Evolutionary conservation across 2,888 invertebrate genomes (phyloP).

Genomic region (Trypoxylon attenuatum): DNA sequence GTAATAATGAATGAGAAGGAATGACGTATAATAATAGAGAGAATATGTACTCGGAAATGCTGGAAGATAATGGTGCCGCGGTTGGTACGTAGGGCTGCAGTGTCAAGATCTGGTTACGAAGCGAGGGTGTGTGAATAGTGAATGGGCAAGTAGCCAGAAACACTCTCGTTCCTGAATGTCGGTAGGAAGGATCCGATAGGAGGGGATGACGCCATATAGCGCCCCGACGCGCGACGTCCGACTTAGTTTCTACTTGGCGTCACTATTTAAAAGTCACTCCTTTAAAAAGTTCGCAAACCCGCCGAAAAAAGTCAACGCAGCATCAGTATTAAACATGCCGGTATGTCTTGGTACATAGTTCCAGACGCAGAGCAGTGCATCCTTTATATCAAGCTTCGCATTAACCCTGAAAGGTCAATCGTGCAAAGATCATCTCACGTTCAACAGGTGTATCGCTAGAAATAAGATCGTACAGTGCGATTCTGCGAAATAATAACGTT

Average conservation of each 20-base stretch:
- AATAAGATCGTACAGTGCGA: no score
- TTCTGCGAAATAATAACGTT: no score
- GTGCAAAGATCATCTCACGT: no score
- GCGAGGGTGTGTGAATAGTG: conserved; percentile 71
- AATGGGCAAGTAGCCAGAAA: conserved; percentile 67
- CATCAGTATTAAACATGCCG: conserved; percentile 64
- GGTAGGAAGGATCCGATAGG: conserved; percentile 54
- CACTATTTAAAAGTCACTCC: conserved; percentile 63
- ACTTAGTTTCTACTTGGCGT: conserved; percentile 69
- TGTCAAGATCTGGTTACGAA: conserved; percentile 59
- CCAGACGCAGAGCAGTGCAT: no score
- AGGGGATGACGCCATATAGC: conserved; percentile 76
- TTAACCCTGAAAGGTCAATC: no score
- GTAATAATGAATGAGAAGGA: no score
- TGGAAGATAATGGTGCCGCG: conserved; percentile 1
- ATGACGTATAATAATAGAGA: no score
- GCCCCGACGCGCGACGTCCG: conserved; percentile 74
- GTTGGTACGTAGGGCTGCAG: conserved; percentile 43
- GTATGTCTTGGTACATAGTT: conserved; percentile 56
- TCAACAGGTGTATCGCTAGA: no score
- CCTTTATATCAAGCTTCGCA: no score
- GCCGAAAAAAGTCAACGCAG: conserved; percentile 36
- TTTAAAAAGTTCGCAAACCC: conserved; percentile 37
- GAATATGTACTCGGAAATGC: no score
- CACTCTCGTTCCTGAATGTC: conserved; percentile 55